phyloP scores from a whole-genome alignment of 2,113 vertebrate species.

The Chinchilla lanigera region DNA sequence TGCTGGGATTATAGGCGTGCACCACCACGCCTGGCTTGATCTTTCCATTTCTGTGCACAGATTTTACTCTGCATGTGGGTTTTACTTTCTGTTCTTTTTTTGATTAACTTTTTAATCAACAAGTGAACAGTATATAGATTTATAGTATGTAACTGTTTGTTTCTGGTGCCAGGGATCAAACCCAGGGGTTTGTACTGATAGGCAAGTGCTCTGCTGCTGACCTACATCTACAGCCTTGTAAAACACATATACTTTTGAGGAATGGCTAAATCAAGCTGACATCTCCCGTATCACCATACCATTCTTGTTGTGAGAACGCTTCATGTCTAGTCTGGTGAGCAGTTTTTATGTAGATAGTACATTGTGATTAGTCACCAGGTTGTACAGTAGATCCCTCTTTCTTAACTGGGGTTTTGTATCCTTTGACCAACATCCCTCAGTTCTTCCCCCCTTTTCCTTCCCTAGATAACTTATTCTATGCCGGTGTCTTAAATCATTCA shows the following conservation, averaged over 20 bases:
- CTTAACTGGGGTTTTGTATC: neutral
- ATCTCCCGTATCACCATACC: neutral
- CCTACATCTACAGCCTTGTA: neutral
- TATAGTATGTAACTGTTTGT: neutral
- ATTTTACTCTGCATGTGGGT: neutral
- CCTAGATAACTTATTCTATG: neutral
- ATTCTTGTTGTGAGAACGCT: neutral
- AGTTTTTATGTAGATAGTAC: neutral
- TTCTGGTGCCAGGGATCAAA: neutral
- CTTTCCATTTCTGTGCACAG: neutral
- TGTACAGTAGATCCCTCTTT: no score
- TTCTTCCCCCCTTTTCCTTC: neutral
- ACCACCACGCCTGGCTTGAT: no score
- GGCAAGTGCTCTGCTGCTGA: neutral
- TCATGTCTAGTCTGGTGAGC: neutral
- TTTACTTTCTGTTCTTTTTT: neutral
- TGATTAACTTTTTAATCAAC: neutral
- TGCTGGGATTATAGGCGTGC: no score
- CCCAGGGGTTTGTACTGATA: neutral
- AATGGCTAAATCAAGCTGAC: neutral
- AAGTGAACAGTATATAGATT: neutral
- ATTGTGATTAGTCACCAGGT: neutral
- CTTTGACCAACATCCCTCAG: neutral
- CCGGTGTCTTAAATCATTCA: neutral
- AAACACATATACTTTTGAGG: neutral